phyloP scores from a whole-genome alignment of 1,140 invertebrate genomes.

The Lethrus apterus region DNA sequence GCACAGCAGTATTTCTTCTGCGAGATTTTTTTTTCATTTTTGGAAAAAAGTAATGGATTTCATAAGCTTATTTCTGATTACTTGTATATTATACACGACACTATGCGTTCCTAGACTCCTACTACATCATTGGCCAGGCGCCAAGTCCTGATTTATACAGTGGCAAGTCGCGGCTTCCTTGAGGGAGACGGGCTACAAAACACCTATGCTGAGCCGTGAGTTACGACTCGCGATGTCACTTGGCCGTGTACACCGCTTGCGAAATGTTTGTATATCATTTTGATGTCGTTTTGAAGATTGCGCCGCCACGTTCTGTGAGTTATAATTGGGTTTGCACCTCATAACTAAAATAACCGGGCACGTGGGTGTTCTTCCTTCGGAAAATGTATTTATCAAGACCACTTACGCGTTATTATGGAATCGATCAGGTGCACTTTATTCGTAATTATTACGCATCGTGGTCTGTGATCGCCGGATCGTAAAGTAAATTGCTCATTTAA shows the following conservation, averaged over 20 bases:
- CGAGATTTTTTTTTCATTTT: too few relatives aligned
- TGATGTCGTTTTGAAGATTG: slow-evolving; percentile 28
- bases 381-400: slow-evolving; percentile 9
- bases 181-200: slow-evolving; percentile 29
- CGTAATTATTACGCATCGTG: too few relatives aligned
- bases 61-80: too few relatives aligned
- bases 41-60: too few relatives aligned
- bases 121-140: slow-evolving; percentile 22
- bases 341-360: slow-evolving; percentile 20
- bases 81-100: too few relatives aligned
- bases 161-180: slow-evolving; percentile 28
- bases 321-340: slow-evolving; percentile 31
- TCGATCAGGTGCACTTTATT: too few relatives aligned
- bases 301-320: slow-evolving; percentile 22
- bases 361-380: slow-evolving; percentile 22
- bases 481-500: too few relatives aligned
- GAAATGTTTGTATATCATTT: slow-evolving; percentile 33
- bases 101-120: too few relatives aligned
- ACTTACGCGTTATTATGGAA: too few relatives aligned
- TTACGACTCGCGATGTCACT: slow-evolving; percentile 27
- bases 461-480: too few relatives aligned
- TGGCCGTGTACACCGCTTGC: slow-evolving; percentile 30
- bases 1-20: too few relatives aligned
- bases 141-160: slow-evolving; percentile 32
- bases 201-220: slow-evolving; percentile 25